phyloP scores from a whole-genome alignment of 2,113 vertebrate species.

The human region GRCh38 chr13:50668001-50668500 shows the following conservation, averaged over 20 bases:
- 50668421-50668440: conserved; percentile 28
- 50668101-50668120: not conserved
- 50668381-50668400: conserved; percentile 56
- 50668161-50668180: not conserved
- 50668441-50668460: not conserved
- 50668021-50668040: not conserved
- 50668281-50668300: not conserved
- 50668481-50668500: not conserved
- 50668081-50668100: not conserved
- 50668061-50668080: not conserved
- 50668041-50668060: not conserved
- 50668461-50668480: not conserved
- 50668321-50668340: conserved; percentile 28
- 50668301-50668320: conserved; percentile 34
- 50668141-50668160: not conserved
- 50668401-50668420: conserved; percentile 56
- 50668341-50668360: conserved; percentile 30
- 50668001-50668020: not conserved
- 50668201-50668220: not conserved
- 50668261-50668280: not conserved
- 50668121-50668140: not conserved
- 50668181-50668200: not conserved
- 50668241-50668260: not conserved
- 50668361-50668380: conserved; percentile 60
- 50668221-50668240: not conserved